Conservation (phyloP, 2,797 vertebrate genomes). For the Tauraco hartlaubi region DNA sequence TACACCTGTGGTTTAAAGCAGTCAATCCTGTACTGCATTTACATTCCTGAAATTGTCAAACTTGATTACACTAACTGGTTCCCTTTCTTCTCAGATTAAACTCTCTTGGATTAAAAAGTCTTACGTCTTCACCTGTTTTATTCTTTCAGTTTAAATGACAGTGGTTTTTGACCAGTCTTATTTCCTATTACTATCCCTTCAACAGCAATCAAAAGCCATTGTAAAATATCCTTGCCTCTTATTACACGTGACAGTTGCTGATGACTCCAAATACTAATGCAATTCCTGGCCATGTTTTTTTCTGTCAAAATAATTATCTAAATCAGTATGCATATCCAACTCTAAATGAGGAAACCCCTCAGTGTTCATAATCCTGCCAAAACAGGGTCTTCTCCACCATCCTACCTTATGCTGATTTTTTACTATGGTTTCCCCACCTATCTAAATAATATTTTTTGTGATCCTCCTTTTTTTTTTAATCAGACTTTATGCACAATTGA, state of each 20-base stretch:
- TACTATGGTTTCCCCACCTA: neutral
- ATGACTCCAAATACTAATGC: neutral
- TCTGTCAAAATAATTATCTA: neutral
- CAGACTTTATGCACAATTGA: neutral
- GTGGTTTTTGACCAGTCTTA: neutral
- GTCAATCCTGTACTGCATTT: neutral
- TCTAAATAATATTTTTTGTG: neutral
- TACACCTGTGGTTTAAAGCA: neutral
- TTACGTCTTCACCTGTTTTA: neutral
- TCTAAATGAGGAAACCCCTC: neutral
- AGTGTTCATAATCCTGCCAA: neutral
- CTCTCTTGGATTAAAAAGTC: neutral
- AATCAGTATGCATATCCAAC: neutral
- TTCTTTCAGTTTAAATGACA: neutral
- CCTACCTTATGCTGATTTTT: neutral
- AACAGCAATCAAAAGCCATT: neutral
- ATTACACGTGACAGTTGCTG: neutral
- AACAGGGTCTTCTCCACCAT: neutral
- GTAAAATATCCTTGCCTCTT: neutral
- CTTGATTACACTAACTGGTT: neutral
- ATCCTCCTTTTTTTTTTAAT: neutral
- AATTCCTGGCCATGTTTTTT: neutral
- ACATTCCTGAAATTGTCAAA: neutral
- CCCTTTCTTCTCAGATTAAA: neutral
- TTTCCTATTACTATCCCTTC: neutral